A percentile compares a stretch with the other conserved stretches of the same genome.
Conservation (phyloP, 2,113 vertebrate species). For the Pterocles burchelli region DNA sequence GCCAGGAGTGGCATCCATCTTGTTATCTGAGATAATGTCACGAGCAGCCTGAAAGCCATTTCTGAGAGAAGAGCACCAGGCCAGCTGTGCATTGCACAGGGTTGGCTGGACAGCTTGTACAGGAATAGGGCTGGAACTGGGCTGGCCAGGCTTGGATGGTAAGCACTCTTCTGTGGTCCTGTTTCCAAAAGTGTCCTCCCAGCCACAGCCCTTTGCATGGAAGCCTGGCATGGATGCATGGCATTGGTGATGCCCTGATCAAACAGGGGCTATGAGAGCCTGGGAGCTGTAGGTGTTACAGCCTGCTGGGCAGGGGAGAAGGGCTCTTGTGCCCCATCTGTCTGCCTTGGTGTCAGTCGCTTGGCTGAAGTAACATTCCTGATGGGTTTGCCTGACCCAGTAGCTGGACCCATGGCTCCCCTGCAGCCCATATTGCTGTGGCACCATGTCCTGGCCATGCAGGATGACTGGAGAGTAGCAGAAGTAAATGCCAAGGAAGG, state of each 20-base stretch:
- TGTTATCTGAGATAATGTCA: neutral
- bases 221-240: neutral
- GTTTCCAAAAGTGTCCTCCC: neutral
- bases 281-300: neutral
- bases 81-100: neutral
- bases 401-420: rapidly evolving
- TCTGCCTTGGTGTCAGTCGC: neutral
- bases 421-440: neutral
- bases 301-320: neutral
- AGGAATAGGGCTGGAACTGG: neutral
- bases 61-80: neutral
- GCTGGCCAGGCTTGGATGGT: rapidly evolving
- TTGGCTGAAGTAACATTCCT: neutral
- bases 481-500: neutral
- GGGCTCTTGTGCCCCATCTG: neutral
- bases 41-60: neutral
- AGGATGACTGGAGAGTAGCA: neutral
- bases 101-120: neutral
- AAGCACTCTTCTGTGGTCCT: neutral
- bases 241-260: neutral
- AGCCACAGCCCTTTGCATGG: rapidly evolving
- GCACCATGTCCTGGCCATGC: neutral
- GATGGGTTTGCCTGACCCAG: neutral
- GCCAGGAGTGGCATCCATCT: neutral
- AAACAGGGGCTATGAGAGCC: neutral